These are phyloP conservation scores for Torymus tubicola DNA, from an alignment of 2,888 invertebrate genomes.

Conservation along the genomic window DNA sequence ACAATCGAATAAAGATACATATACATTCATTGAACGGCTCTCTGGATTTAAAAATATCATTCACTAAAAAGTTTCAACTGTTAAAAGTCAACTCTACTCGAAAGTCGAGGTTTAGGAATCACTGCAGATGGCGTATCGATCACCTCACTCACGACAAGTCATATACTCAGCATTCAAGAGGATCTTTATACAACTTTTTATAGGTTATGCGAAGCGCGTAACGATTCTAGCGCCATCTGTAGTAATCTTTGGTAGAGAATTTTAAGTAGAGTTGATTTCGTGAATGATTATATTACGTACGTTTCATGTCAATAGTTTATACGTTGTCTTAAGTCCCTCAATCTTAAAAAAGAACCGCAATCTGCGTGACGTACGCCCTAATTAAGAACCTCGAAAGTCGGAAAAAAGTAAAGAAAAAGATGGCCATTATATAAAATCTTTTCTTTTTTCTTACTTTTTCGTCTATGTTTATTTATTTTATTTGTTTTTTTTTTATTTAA, in stretches of 20 bases:
- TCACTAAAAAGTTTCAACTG: slow-evolving; percentile 48
- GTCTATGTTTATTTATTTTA: neutral
- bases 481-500: slow-evolving; percentile 6
- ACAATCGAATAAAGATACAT: slow-evolving; percentile 52
- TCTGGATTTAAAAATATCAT: slow-evolving; percentile 55
- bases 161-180: slow-evolving; percentile 35
- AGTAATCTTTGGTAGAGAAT: neutral
- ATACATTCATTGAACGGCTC: slow-evolving; percentile 58
- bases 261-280: slow-evolving; percentile 37
- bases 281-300: slow-evolving; percentile 35
- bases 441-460: neutral
- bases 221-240: slow-evolving; percentile 32
- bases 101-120: slow-evolving; percentile 11
- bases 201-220: slow-evolving; percentile 13
- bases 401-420: slow-evolving; percentile 34
- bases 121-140: slow-evolving; percentile 35
- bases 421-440: slow-evolving; percentile 51
- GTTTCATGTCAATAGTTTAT: slow-evolving; percentile 46
- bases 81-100: slow-evolving; percentile 37
- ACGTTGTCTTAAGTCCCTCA: slow-evolving; percentile 19
- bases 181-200: slow-evolving; percentile 42
- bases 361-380: slow-evolving; percentile 28
- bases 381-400: slow-evolving; percentile 42
- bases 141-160: slow-evolving; percentile 7
- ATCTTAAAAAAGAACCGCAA: slow-evolving; percentile 52